Base-by-base conservation (phyloP, 2,797 vertebrate species). In the Florisuga fusca region DNA sequence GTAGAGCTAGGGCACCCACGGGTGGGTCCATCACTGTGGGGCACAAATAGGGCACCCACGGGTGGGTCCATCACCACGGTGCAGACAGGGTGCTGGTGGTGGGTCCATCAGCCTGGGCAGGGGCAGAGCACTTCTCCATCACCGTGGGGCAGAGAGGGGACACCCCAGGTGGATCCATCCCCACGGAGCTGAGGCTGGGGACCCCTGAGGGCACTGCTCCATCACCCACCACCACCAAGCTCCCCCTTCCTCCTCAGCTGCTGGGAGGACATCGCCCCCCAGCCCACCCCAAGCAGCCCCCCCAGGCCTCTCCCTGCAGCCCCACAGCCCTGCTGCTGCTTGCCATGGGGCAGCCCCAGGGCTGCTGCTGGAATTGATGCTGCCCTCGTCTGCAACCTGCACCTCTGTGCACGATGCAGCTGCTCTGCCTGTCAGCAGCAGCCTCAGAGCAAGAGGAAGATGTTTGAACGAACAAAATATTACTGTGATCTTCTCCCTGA, bases 401-500 rank as follows among this genome's bases (percentile, higher is more conserved):
- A 69, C 90, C 96, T 84, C 17, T 26, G 79, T 71, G 72, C 64
- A 81, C 10, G 81, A 78, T 21, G 51, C 23, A 14, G 36, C 36
- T 4, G 7, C 91, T 95, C 90, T 63, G 58, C 90, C 89, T 68
- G 53, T 94, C 94, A 87, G 26, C 59, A 10, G 2, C 78, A 77
- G 92, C 91, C 93, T 66, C 57, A 8, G 94, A 92, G 86, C 76
- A 91, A 75, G 81, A 68, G 68, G 53, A 82, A 79, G 63, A 94
- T 54, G 88, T 79, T 34, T 89, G 95, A 94, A 94, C 17, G 87
- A 96, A 96, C 96, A 96, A 96, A 96, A 96, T 69, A 96, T 94
- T 94, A 74, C 96, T 96, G 96, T 96, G 95, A 96, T 96, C 95
- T 96, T 92, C 96, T 80, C 91, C 54, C 89, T 78, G 90, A 89